Percentiles rank a stretch among this genome's conserved stretches.
These are phyloP conservation scores for Craseonycteris thonglongyai DNA, from an alignment of 2,113 vertebrate species.

Conservation along the genomic window DNA sequence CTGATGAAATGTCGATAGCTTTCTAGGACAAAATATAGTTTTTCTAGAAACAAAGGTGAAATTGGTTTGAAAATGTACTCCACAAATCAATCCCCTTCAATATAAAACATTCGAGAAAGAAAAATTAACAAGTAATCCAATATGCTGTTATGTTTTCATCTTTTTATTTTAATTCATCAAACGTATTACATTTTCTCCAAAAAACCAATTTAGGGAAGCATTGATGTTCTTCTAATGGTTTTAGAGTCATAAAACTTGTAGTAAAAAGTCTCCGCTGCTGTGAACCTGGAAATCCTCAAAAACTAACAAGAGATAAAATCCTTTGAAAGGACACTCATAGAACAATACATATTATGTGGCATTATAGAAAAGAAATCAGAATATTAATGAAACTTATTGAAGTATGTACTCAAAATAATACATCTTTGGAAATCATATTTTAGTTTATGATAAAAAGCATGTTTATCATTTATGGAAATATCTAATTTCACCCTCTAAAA, in stretches of 20 bases:
- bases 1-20: slow-evolving; percentile 76
- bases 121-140: slow-evolving; percentile 45
- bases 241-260: slow-evolving; percentile 54
- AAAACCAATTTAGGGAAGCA: slow-evolving; percentile 55
- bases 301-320: neutral
- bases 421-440: neutral
- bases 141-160: slow-evolving; percentile 43
- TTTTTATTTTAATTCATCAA: slow-evolving; percentile 66
- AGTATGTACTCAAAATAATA: neutral
- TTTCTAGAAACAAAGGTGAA: slow-evolving; percentile 65
- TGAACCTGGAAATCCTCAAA: slow-evolving; percentile 54
- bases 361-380: slow-evolving; percentile 7
- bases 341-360: neutral
- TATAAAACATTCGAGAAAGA: slow-evolving; percentile 36
- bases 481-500: neutral
- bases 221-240: slow-evolving; percentile 36
- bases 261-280: slow-evolving; percentile 41
- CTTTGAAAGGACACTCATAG: slow-evolving; percentile 2
- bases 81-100: slow-evolving; percentile 59
- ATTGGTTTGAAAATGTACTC: slow-evolving; percentile 60
- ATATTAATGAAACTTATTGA: neutral
- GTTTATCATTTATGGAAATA: neutral
- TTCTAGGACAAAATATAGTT: slow-evolving; percentile 68
- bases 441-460: neutral
- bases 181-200: slow-evolving; percentile 45